Evolutionary conservation across 2,888 invertebrate species (phyloP), one percentile per base, ranked within the genome.

Genomic region (Drosophila neotestacea): DNA sequence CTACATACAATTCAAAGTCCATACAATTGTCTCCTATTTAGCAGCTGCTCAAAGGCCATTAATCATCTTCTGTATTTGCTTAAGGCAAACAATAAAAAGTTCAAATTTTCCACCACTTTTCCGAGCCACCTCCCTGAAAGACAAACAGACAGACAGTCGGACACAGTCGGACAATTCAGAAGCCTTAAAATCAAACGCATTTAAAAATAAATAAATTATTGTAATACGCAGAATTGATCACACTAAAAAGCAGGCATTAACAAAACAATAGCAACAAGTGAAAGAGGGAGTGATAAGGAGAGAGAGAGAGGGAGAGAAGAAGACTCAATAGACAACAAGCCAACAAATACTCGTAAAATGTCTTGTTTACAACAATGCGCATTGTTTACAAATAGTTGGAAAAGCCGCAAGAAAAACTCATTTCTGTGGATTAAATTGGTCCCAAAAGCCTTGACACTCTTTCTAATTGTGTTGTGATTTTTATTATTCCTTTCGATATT

Each of bases 401-500:
- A 70, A 72, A 67, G 42, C 68, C 77, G 62, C 71, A 64, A 74
- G 71, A 73, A 72, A 70, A 81, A 77, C 80, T 70, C 38, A 67
- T 73, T 72, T 61, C 64, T 74, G 70, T 67, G 70, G 70, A 70
- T 70, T 67, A 50, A 75, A 80, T 79, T 79, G 69, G 16, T 79
- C 71, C 64, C 83, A 81, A 64, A 48, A 88, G 82, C 85, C 88
- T 85, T 88, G 85, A 85, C 85, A 85, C 87, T 85, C 82, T 85
- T 85, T 75, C 41, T 22, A 44, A 4, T 60, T 50, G 6, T 69
- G 28, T 44, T 52, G 47, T 39, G 46, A 61, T 66, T 64, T 66
- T 48, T 32, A 64, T 62, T 39, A 52, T 75, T 52, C 36, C 47
- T 41, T 60, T 54, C 60, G 38, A 62, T 61, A 64, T 55, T 39